A percentile compares a stretch with the other conserved stretches of the same genome.
These are phyloP conservation scores for Notarius quadriscutis DNA, from an alignment of 2,113 vertebrate genomes.

Conservation along the genomic window DNA sequence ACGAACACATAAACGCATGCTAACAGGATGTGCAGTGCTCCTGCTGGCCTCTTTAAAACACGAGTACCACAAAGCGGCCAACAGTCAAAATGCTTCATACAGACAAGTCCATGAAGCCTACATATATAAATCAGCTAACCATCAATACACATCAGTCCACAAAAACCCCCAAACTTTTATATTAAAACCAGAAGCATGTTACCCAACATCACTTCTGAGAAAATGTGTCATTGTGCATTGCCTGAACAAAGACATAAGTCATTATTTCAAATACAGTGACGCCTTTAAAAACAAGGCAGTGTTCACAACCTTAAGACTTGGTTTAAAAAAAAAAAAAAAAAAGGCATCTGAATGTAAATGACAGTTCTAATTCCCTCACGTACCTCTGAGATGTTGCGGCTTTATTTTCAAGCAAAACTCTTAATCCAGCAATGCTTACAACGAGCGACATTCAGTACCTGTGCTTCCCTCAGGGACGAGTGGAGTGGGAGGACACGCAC, in stretches of 20 bases:
- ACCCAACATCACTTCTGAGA: conserved; percentile 27
- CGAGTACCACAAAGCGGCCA: conserved; percentile 14
- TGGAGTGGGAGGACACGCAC: conserved; percentile 54
- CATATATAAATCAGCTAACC: conserved; percentile 18
- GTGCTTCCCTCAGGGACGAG: conserved; percentile 67
- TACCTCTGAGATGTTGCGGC: conserved; percentile 47
- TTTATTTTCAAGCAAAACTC: conserved; percentile 56
- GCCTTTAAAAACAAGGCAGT: conserved; percentile 58
- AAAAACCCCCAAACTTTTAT: not conserved
- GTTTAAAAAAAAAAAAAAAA: conserved; percentile 29
- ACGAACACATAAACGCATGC: conserved; percentile 49
- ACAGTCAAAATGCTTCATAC: conserved; percentile 1
- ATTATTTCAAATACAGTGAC: conserved; percentile 46
- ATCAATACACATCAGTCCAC: conserved; percentile 20
- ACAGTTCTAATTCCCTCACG: conserved; percentile 51
- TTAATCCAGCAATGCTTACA: conserved; percentile 53
- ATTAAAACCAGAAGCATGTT: conserved; percentile 29
- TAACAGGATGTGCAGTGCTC: conserved; percentile 25
- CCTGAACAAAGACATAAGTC: conserved; percentile 29
- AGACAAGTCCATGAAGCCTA: conserved; percentile 18
- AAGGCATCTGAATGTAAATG: conserved; percentile 53
- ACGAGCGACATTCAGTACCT: conserved; percentile 58
- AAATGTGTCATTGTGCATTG: conserved; percentile 46
- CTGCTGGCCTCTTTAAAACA: conserved; percentile 31
- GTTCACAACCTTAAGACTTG: conserved; percentile 49